phyloP scores from a whole-genome alignment of 2,888 invertebrate genomes.

The Tipula unca region DNA sequence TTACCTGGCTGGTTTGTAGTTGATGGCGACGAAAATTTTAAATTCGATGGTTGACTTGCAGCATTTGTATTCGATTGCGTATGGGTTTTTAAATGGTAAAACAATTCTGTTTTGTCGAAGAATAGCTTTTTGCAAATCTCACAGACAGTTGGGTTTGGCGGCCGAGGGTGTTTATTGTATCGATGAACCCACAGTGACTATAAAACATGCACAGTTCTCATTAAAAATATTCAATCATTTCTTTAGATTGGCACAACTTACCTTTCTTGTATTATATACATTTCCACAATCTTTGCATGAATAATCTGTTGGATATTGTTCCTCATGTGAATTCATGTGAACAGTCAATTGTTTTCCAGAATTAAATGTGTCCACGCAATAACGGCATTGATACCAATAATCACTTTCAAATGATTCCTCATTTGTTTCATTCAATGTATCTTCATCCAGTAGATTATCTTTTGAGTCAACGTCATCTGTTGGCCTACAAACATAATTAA shows the following conservation, averaged over 20 bases:
- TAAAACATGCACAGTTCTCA: background rate
- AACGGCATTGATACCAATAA: constrained; percentile 42
- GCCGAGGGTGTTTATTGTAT: constrained; percentile 42
- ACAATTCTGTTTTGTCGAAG: constrained; percentile 40
- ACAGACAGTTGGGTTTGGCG: constrained; percentile 40
- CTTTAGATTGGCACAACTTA: background rate
- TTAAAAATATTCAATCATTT: background rate
- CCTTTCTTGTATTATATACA: constrained; percentile 38
- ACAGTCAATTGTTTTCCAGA: constrained; percentile 42
- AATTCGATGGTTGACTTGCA: background rate
- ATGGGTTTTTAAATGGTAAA: constrained; percentile 34
- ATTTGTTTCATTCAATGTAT: background rate
- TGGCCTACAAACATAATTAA: background rate
- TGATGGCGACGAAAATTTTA: background rate
- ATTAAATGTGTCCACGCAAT: constrained; percentile 42
- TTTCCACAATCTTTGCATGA: constrained; percentile 43
- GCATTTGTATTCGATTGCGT: constrained; percentile 1
- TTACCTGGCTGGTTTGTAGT: background rate
- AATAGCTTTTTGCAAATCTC: constrained; percentile 40
- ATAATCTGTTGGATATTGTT: constrained; percentile 41
- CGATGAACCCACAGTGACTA: constrained; percentile 40
- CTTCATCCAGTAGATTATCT: constrained; percentile 8
- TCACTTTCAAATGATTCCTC: constrained; percentile 26
- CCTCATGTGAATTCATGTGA: constrained; percentile 41
- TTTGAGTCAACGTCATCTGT: constrained; percentile 24